phyloP scores from a whole-genome alignment of 2,113 vertebrate species.

The Megaceryle torquata region DNA sequence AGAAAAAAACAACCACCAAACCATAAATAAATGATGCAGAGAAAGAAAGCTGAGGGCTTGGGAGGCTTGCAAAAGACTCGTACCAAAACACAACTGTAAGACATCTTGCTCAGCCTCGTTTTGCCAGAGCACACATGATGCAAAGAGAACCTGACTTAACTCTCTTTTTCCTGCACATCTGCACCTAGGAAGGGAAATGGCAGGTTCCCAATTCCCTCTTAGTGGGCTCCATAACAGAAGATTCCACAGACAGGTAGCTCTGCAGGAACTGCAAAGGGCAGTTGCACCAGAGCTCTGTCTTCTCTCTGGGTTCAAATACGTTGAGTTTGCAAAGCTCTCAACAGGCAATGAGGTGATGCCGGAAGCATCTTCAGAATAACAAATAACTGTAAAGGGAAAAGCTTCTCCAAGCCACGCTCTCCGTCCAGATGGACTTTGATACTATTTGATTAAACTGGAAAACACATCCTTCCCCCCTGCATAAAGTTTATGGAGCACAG shows the following conservation, averaged over 20 bases:
- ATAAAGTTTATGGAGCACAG: background rate
- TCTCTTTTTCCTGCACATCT: background rate
- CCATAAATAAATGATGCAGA: background rate
- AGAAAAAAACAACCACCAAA: background rate
- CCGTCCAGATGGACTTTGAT: background rate
- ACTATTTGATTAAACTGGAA: constrained; percentile 1
- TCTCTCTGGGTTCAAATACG: background rate
- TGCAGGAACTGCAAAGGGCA: background rate
- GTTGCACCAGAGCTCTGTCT: background rate
- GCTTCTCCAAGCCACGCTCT: background rate
- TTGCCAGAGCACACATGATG: background rate
- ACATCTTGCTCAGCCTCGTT: background rate
- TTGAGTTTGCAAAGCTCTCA: background rate
- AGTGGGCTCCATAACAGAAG: background rate
- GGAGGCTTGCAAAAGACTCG: background rate
- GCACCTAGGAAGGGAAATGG: background rate
- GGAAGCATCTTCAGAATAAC: background rate
- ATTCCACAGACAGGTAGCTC: background rate
- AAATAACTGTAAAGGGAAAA: background rate
- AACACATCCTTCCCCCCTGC: background rate
- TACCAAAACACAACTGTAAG: background rate
- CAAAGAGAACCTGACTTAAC: background rate
- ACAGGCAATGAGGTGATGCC: background rate
- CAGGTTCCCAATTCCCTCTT: background rate
- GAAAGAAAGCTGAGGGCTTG: background rate